Base-by-base conservation (phyloP, 1,140 invertebrate species). In the Achroia grisella region DNA sequence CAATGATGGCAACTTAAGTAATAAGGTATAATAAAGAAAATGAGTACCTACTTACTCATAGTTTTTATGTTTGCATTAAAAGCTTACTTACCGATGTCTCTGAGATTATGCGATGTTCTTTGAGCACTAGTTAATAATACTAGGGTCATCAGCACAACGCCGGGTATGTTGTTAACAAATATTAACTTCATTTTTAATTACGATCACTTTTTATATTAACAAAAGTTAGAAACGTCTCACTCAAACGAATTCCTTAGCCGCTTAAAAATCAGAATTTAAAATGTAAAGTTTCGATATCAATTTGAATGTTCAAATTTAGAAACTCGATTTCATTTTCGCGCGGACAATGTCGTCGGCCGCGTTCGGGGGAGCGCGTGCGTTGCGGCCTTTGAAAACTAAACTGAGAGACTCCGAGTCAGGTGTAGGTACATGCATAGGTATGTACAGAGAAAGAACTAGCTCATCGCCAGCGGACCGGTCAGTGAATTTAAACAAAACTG, bases 321-420 rank as follows among this genome's bases (percentile, higher is more conserved):
- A 71, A 49, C 48, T 58, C 68, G 61, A 70, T 72, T 61, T 75
- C 64, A 77, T 77, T 81, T 74, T 77, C 64, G 65, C 66, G 71
- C 65, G 62, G 28, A 8, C 13, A 33, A 32, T 33, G 13, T 49
- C 36, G 41, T 32, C 60, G 56, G 49, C 50, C 63, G 67, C 63
- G 59, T 44, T 62, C 56, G 61, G 52, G 44, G 46, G 44, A 49
- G 67, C 72, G 64, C 72, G 75, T 77, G 64, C 71, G 62, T 44
- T 62, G 51, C 64, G 58, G 70, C 62, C 62, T 82, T 72, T 71
- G 65, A 60, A 61, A 70, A 62, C 58, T 66, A 52, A 56, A 81
- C 77, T 82, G 70, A 75, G 64, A 66, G 48, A 62, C 61, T 69
- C 66, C 64, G 66, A 23, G 2, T 2, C 17, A 23, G 15, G 35